phyloP scores from a whole-genome alignment of 2,888 invertebrate genomes.

The Dolichopus griseipennis region DNA sequence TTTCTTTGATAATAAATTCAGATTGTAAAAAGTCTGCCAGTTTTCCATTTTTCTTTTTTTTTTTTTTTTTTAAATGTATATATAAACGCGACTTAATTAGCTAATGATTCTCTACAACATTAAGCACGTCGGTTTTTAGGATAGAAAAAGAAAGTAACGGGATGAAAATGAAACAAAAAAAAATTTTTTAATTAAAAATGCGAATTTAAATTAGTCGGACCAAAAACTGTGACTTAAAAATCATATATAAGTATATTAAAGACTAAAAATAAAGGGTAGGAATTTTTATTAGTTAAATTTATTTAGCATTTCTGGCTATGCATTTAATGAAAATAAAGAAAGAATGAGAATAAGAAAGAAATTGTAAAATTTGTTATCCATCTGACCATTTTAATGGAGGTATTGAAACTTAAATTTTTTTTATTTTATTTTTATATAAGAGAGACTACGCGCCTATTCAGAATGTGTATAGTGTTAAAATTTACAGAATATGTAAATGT shows the following conservation, averaged over 20 bases:
- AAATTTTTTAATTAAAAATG: conserved; percentile 1
- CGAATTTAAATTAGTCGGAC: background rate
- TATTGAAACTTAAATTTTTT: too few relatives aligned
- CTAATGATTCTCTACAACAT: conserved; percentile 1
- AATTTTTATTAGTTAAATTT: too few relatives aligned
- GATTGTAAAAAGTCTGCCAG: background rate
- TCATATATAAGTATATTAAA: background rate
- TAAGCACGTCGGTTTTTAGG: background rate
- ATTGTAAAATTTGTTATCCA: too few relatives aligned
- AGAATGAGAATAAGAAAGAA: too few relatives aligned
- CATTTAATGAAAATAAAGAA: too few relatives aligned
- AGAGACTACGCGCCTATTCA: too few relatives aligned
- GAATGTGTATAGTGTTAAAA: too few relatives aligned
- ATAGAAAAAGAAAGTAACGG: background rate
- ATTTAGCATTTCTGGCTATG: too few relatives aligned
- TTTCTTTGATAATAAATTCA: background rate
- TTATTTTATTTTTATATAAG: too few relatives aligned
- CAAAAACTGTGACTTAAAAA: background rate
- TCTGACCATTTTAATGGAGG: too few relatives aligned
- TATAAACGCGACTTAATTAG: conserved; percentile 1
- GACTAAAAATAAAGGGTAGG: too few relatives aligned
- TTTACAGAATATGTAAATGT: too few relatives aligned
- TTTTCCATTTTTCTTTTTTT: background rate
- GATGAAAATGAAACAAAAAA: background rate
- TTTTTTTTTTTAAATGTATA: background rate